phyloP scores from a whole-genome alignment of 1,140 invertebrate genomes.

The Brachionus calyciflorus region DNA sequence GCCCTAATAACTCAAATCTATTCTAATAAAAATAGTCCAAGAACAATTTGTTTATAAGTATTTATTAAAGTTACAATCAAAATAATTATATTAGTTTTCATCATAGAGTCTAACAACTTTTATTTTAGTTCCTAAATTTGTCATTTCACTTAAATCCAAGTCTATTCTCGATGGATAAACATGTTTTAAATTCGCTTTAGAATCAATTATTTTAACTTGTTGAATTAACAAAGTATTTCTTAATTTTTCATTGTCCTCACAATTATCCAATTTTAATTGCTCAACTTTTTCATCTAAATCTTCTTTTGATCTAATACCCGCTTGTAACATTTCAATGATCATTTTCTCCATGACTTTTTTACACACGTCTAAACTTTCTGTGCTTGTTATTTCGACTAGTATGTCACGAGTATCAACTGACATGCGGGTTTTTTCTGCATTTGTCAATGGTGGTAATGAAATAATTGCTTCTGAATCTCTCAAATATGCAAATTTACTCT shows the following conservation, averaged over 20 bases:
- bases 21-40: no score
- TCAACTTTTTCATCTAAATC: constrained; percentile 37
- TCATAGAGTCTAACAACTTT: constrained; percentile 47
- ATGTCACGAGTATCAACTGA: constrained; percentile 66
- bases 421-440: constrained; percentile 72
- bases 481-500: constrained; percentile 70
- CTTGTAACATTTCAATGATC: constrained; percentile 66
- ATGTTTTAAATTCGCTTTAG: constrained; percentile 68
- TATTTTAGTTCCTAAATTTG: constrained; percentile 31
- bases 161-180: constrained; percentile 76
- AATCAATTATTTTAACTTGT: constrained; percentile 71
- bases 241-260: neutral
- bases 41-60: constrained; percentile 29
- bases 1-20: no score
- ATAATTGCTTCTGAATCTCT: constrained; percentile 68
- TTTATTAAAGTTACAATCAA: constrained; percentile 31
- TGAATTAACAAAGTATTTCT: constrained; percentile 63
- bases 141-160: constrained; percentile 57
- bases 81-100: constrained; percentile 49
- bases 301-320: constrained; percentile 53
- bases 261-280: neutral
- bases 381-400: constrained; percentile 75
- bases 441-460: constrained; percentile 79
- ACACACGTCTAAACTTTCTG: constrained; percentile 67
- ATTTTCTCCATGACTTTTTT: constrained; percentile 70